Evolutionary conservation across 2,113 vertebrate species (phyloP).

Genomic region (Ammodytes dubius): DNA sequence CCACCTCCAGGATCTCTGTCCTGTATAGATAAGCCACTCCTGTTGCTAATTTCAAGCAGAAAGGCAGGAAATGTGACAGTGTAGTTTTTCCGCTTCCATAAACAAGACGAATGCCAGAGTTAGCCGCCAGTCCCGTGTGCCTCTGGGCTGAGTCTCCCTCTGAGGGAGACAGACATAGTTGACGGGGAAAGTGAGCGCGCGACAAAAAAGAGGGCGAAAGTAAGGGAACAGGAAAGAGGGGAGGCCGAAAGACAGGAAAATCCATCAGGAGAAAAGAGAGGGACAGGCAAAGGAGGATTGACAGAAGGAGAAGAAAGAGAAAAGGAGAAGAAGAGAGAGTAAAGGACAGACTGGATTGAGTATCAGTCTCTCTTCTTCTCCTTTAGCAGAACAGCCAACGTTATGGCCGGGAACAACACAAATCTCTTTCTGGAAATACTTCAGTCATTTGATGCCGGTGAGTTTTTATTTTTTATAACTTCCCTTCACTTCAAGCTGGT

Average conservation of each 20-base stretch:
- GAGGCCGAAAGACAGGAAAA: slow-evolving; percentile 69
- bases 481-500: slow-evolving; percentile 32
- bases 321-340: slow-evolving; percentile 49
- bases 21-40: slow-evolving; percentile 92
- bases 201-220: slow-evolving; percentile 61
- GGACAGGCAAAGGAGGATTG: slow-evolving; percentile 35
- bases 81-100: slow-evolving; percentile 92
- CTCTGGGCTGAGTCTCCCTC: slow-evolving; percentile 67
- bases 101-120: slow-evolving; percentile 83
- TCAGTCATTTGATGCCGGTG: slow-evolving; percentile 82
- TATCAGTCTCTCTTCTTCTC: slow-evolving; percentile 62
- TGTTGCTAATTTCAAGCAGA: slow-evolving; percentile 93
- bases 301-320: slow-evolving; percentile 39
- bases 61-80: slow-evolving; percentile 96
- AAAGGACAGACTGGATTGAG: slow-evolving; percentile 47
- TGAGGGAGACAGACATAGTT: slow-evolving; percentile 48
- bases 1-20: slow-evolving; percentile 91
- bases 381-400: slow-evolving; percentile 76
- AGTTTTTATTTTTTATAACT: slow-evolving; percentile 67
- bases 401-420: slow-evolving; percentile 90
- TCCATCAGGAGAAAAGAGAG: slow-evolving; percentile 58
- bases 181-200: slow-evolving; percentile 62
- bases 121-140: slow-evolving; percentile 72
- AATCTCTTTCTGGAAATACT: slow-evolving; percentile 82
- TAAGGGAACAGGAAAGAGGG: slow-evolving; percentile 66